These are phyloP conservation scores for Bugula neritina DNA, from an alignment of 2,888 invertebrate species.

Conservation along the genomic window DNA sequence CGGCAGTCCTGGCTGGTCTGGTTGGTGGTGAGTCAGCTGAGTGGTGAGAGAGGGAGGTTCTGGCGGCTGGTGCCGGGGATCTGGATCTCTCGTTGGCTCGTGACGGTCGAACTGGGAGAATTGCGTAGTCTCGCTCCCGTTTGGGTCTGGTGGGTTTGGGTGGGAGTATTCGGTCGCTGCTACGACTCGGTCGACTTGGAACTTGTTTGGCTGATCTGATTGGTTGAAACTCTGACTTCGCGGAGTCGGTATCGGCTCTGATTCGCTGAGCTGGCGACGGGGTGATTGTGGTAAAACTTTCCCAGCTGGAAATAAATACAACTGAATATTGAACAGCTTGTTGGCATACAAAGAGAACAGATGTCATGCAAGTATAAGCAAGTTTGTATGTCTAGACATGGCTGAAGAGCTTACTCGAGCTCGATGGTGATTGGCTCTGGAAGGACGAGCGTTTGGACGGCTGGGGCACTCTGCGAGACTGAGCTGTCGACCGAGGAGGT, in stretches of 20 bases:
- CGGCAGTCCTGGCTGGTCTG: not conserved
- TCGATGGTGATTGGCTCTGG: constrained; percentile 18
- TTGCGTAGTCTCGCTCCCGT: constrained; percentile 8
- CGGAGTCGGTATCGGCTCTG: constrained; percentile 18
- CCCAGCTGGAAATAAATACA: not conserved
- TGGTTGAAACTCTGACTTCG: constrained; percentile 23
- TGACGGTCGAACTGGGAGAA: not conserved
- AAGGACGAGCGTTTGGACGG: constrained; percentile 7
- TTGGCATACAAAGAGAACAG: too few species aligned
- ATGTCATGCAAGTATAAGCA: not conserved
- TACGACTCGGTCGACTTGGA: not conserved
- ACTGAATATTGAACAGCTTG: not conserved
- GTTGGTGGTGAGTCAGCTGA: not conserved
- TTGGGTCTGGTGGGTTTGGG: constrained; percentile 13
- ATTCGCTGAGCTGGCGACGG: constrained; percentile 20
- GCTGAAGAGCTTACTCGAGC: not conserved
- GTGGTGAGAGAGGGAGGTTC: not conserved
- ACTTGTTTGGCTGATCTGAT: not conserved
- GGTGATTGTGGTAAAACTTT: not conserved
- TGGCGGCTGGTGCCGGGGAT: not conserved
- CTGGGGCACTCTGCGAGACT: not conserved
- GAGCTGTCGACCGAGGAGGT: not conserved
- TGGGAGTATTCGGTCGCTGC: not conserved
- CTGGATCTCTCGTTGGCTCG: not conserved
- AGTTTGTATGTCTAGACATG: too few species aligned